Evolutionary conservation across 2,113 vertebrate genomes (phyloP).

Genomic region (Gyps fulvus): DNA sequence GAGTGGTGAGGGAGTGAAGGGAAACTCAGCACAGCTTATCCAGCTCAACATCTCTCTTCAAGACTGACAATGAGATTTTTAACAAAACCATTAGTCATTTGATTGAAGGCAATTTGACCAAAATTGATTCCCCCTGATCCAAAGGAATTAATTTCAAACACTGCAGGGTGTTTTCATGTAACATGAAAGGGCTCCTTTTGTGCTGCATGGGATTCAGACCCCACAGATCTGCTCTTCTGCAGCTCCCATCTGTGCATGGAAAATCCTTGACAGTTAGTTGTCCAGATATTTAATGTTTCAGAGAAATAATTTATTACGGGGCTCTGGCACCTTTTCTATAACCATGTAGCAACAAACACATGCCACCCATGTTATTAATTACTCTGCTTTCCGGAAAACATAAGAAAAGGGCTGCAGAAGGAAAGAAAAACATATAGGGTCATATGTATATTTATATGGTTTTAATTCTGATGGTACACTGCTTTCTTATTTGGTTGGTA

Average conservation of each 20-base stretch:
- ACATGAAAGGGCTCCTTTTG: conserved; percentile 59
- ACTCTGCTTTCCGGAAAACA: not conserved
- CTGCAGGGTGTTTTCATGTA: conserved; percentile 58
- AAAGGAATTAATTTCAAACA: conserved; percentile 71
- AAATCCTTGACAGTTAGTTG: conserved; percentile 32
- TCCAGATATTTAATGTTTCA: conserved; percentile 30
- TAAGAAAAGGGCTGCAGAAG: not conserved
- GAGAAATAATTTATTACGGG: conserved; percentile 37
- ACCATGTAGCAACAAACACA: not conserved
- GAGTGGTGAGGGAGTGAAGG: not conserved
- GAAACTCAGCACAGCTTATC: conserved; percentile 43
- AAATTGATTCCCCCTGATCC: conserved; percentile 65
- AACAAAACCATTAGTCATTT: conserved; percentile 66
- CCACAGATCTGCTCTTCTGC: conserved; percentile 41
- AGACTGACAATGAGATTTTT: conserved; percentile 59
- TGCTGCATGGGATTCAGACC: conserved; percentile 55
- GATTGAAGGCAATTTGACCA: conserved; percentile 67
- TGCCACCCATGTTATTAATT: not conserved
- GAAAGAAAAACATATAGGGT: not conserved
- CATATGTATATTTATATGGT: not conserved
- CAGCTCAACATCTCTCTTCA: conserved; percentile 49
- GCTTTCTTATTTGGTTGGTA: not conserved
- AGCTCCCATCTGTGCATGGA: conserved; percentile 40
- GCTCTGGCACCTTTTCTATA: conserved; percentile 15
- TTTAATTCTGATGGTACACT: not conserved